Evolutionary conservation across 2,113 vertebrate species (phyloP), one percentile per base, ranked within the genome.

Genomic region (Muntiacus reevesi): DNA sequence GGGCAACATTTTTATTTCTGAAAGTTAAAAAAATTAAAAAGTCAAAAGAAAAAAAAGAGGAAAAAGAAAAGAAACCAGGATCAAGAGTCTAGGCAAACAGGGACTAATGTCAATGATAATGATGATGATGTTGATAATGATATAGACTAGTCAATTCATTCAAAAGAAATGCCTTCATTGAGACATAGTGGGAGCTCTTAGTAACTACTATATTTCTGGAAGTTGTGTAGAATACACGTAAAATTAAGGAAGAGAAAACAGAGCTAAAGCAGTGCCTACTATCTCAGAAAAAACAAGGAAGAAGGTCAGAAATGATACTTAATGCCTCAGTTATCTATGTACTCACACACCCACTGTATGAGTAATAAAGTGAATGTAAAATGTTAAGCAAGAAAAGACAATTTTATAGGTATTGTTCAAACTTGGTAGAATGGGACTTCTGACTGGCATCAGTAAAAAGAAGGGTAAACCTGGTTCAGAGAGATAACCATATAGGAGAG

Each of bases 361-460:
- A 54, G 85, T 95, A 97, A 95, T 97, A 92, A 96, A 96, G n/a
- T 54, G 40, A 92, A 86, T 92, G 74, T 81, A 93, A 87, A 93
- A 92, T 87, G 93, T 88, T 62, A 88, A 79, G 82, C n/a, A 81
- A 17, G 78, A 82, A 95, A 94, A 84, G 6, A 40, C 33, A 67
- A 67, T 40, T 97, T 93, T 94, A 94, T 96, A 90, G 17, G 36
- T 59, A 78, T 91, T 15, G 15, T 91, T 64, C 74, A 89, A 62
- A 84, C 14, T 92, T 92, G 60, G 21, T 95, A 47, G 60, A 59
- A 82, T 78, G 76, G 60, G 5, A 93, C 62, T 94, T 97, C 81
- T 89, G 47, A 60, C 54, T 92, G 76, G 87, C 25, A 33, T 95
- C 84, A 84, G 43, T 55, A 33, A 81, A 74, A 89, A 54, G 45